A percentile compares a stretch with the other conserved stretches of the same genome.
phyloP scores from a whole-genome alignment of 2,888 invertebrate species.

The Caenorhabditis afra region DNA sequence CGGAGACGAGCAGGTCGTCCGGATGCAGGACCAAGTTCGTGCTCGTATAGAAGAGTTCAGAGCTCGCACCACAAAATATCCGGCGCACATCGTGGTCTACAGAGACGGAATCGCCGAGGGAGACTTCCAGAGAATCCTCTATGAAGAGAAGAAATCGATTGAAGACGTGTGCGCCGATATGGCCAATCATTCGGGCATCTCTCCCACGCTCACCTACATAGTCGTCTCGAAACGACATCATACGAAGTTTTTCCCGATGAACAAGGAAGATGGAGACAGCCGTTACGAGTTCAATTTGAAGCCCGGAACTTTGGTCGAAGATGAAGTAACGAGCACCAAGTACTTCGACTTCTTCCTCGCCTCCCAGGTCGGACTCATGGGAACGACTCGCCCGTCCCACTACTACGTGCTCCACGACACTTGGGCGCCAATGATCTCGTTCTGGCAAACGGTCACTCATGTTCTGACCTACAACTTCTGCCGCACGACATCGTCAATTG shows the following conservation, averaged over 20 bases:
- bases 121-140: constrained; percentile 57
- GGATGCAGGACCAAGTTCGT: neutral
- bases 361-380: constrained; percentile 72
- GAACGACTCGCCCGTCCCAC: constrained; percentile 84
- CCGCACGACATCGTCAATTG: too few species aligned
- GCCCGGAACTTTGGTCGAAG: constrained; percentile 76
- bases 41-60: constrained; percentile 22
- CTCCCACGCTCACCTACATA: constrained; percentile 59
- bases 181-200: constrained; percentile 18
- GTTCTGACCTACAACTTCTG: too few species aligned
- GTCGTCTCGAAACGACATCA: constrained; percentile 59
- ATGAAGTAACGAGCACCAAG: constrained; percentile 75
- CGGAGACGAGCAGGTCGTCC: constrained; percentile 21
- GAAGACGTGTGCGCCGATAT: too few species aligned
- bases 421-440: constrained; percentile 84
- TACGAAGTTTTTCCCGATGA: constrained; percentile 58
- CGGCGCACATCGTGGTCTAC: too few species aligned
- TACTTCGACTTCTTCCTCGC: too few species aligned
- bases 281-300: constrained; percentile 58
- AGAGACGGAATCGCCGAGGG: constrained; percentile 50
- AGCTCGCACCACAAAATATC: constrained; percentile 14
- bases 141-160: constrained; percentile 43
- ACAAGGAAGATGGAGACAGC: neutral
- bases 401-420: constrained; percentile 91
- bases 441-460: too few species aligned